Conservation (phyloP, 2,113 vertebrate genomes). For the Podilymbus podiceps region DNA sequence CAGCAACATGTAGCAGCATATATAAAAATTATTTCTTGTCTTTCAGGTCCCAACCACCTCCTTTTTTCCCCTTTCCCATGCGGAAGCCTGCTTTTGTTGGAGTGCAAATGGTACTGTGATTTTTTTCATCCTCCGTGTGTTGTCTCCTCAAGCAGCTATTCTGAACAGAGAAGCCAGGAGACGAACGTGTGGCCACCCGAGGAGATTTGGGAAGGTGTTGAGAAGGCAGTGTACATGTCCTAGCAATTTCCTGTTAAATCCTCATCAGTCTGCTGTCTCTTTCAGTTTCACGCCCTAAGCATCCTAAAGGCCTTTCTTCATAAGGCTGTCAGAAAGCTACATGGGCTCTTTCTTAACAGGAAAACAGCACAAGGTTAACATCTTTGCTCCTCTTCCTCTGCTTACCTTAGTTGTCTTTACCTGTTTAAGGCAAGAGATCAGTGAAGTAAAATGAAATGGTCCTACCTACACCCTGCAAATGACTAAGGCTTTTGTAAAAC, state of each 20-base stretch:
- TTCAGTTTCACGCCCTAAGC: background rate
- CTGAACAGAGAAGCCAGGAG: background rate
- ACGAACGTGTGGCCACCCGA: background rate
- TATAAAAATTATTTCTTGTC: background rate
- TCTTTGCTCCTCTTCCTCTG: background rate
- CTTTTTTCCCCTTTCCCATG: background rate
- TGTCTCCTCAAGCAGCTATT: background rate
- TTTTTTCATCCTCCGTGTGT: background rate
- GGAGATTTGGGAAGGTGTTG: background rate
- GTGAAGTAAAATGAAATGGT: background rate
- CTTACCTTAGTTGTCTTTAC: background rate
- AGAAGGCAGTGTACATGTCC: accelerated
- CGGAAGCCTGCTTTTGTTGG: background rate
- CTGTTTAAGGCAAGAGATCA: background rate
- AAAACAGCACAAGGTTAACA: background rate
- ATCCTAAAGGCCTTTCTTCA: background rate
- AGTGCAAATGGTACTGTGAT: background rate
- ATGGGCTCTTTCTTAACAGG: background rate
- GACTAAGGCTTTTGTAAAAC: background rate
- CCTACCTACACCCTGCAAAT: background rate
- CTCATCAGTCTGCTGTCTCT: background rate
- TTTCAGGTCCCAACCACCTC: background rate
- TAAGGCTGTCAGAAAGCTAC: background rate
- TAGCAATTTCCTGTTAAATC: background rate
- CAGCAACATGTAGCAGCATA: background rate